Percentiles rank a stretch among this genome's conserved stretches.
Evolutionary conservation across 2,113 vertebrate genomes (phyloP).

Genomic region (Colinus virginianus): DNA sequence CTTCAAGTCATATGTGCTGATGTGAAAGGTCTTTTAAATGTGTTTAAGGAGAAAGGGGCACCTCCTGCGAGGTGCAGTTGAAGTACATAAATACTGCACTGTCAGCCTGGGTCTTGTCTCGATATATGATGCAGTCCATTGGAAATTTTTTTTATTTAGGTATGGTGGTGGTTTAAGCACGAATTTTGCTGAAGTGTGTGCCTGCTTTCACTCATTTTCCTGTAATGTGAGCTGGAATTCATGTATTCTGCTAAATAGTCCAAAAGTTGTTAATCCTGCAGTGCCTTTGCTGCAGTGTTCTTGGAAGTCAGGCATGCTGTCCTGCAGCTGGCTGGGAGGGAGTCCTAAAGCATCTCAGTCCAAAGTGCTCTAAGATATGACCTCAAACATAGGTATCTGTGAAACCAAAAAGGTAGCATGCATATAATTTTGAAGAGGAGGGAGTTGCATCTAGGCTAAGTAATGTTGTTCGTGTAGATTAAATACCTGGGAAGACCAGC

Average conservation of each 20-base stretch:
- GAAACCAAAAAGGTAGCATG: not conserved
- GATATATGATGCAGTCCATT: not conserved
- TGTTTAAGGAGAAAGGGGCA: not conserved
- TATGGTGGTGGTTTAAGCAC: not conserved
- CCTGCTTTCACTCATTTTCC: not conserved
- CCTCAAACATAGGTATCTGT: not conserved
- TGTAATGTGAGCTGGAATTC: not conserved
- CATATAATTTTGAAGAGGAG: not conserved
- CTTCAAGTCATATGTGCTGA: accelerated
- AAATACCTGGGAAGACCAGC: not conserved
- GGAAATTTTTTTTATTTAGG: not conserved
- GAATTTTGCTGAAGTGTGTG: not conserved
- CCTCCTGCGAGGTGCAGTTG: not conserved
- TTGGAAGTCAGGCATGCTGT: not conserved
- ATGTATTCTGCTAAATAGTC: not conserved
- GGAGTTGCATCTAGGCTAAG: not conserved
- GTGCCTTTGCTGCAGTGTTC: not conserved
- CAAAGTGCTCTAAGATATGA: not conserved
- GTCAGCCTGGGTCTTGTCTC: not conserved
- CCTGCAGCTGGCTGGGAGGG: not conserved
- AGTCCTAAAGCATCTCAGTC: not conserved
- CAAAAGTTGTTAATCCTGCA: not conserved
- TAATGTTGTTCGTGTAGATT: not conserved
- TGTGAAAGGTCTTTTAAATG: not conserved
- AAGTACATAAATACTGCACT: not conserved